Evolutionary conservation across 2,888 invertebrate species (phyloP).

Genomic region (Hyalella azteca): DNA sequence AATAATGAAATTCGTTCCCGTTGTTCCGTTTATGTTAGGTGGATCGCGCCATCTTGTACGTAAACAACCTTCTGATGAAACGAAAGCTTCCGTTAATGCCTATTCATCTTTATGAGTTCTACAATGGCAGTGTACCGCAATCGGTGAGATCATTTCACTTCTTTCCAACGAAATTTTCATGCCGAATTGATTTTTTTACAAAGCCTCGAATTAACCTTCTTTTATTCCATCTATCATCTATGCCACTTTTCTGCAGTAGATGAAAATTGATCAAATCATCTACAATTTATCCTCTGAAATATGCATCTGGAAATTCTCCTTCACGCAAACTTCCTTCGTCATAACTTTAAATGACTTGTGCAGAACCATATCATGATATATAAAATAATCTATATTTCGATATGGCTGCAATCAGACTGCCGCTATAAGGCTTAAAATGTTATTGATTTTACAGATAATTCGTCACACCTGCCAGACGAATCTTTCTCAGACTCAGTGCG

Average conservation of each 20-base stretch:
- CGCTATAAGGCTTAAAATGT: no score
- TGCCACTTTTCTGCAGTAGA: no score
- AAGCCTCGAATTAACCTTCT: no score
- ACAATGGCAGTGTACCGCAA: conserved; percentile 45
- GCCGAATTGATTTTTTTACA: background rate
- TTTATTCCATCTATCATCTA: no score
- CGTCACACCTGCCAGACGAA: background rate
- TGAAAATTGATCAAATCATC: no score
- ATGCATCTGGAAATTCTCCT: no score
- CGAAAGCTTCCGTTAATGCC: conserved; percentile 43
- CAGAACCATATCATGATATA: no score
- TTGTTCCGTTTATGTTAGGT: conserved; percentile 25
- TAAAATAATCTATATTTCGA: no score
- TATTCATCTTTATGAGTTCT: conserved; percentile 56
- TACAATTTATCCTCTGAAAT: no score
- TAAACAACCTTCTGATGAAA: conserved; percentile 40
- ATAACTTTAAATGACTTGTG: no score
- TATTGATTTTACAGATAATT: background rate
- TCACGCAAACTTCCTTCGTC: no score
- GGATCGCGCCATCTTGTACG: conserved; percentile 50
- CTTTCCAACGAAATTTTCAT: background rate
- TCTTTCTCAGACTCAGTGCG: background rate
- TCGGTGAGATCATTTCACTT: background rate
- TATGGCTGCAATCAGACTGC: no score
- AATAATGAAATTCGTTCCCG: background rate